Conservation (phyloP, 2,888 invertebrate species). For the Argyresthia goedartella region DNA sequence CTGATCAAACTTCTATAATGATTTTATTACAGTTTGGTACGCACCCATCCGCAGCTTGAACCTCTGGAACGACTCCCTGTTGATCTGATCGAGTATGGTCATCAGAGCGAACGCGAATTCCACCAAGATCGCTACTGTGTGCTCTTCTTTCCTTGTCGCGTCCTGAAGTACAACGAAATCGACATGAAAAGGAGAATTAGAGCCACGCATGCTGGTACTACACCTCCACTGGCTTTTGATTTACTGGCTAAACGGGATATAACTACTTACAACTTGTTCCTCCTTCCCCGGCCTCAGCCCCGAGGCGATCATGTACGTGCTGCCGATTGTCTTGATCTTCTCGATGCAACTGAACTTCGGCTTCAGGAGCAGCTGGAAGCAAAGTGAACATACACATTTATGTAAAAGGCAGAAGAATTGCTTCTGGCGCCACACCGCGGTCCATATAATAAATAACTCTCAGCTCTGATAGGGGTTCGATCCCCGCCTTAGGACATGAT, state of each 20-base stretch:
- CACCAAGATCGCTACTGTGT: constrained; percentile 90
- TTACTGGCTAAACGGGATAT: too few relatives aligned
- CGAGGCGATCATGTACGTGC: constrained; percentile 98
- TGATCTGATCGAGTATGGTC: constrained; percentile 93
- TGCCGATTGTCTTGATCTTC: constrained; percentile 98
- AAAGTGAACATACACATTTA: too few relatives aligned
- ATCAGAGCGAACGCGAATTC: constrained; percentile 95
- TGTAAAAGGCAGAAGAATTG: too few relatives aligned
- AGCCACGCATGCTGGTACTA: too few relatives aligned
- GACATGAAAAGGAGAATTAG: too few relatives aligned
- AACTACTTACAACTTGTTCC: constrained; percentile 79
- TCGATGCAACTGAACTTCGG: constrained; percentile 97
- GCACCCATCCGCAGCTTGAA: constrained; percentile 94
- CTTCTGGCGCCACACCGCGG: too few relatives aligned
- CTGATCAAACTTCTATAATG: too few relatives aligned
- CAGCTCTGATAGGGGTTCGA: too few relatives aligned
- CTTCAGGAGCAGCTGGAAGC: constrained; percentile 82
- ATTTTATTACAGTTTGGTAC: constrained; percentile 18
- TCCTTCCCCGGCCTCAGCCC: constrained; percentile 92
- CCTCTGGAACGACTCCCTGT: constrained; percentile 95
- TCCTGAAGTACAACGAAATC: constrained; percentile 61
- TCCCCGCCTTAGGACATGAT: too few relatives aligned
- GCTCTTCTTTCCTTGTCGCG: constrained; percentile 82
- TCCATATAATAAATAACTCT: too few relatives aligned
- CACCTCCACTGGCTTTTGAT: too few relatives aligned